Evolutionary conservation across 2,797 vertebrate genomes (phyloP), one percentile per base, ranked within the genome.

Genomic region (Bryconaethiops microstoma): DNA sequence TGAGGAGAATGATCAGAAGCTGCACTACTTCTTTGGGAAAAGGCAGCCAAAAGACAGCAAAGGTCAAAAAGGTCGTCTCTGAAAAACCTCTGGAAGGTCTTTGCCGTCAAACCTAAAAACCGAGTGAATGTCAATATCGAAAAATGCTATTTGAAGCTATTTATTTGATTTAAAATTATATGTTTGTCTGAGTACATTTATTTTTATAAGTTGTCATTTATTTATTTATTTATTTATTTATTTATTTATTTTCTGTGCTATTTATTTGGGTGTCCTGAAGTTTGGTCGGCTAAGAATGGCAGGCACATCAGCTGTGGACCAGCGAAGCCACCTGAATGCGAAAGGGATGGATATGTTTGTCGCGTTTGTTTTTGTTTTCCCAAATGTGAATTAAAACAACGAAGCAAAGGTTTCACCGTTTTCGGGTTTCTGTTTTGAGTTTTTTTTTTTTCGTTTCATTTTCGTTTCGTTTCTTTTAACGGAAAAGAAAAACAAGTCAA

Each of bases 71-170:
- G 13, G 17, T 6, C 7, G 21, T 23, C 19, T 59, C n/a, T 12
- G 21, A 23, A 25, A 14, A 70, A 50, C 40, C 14, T 71, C 83
- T 65, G 85, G 65, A 82, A 70, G 52, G 69, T 82, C 62, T 91
- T 87, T 81, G 79, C 83, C 78, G 76, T 78, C 82, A 82, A 71
- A 78, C 77, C 35, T 35, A 35, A 83, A 74, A 83, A 74, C 8
- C 64, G 82, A 83, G 71, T 89, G 91, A 93, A 93, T 92, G 92
- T 93, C 76, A 86, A 8, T 8, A 48, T 8, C 2, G 45, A 48
- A 84, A 62, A 54, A 75, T 78, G 78, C 74, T 50, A 78, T 80
- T 68, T 80, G 60, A 84, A 78, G 80, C 74, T 57, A 70, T 73
- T 76, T 82, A 72, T 67, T 82, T 64, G 39, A 40, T 89, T 87